phyloP scores from a whole-genome alignment of 2,113 vertebrate genomes.

The Cynoglossus semilaevis region DNA sequence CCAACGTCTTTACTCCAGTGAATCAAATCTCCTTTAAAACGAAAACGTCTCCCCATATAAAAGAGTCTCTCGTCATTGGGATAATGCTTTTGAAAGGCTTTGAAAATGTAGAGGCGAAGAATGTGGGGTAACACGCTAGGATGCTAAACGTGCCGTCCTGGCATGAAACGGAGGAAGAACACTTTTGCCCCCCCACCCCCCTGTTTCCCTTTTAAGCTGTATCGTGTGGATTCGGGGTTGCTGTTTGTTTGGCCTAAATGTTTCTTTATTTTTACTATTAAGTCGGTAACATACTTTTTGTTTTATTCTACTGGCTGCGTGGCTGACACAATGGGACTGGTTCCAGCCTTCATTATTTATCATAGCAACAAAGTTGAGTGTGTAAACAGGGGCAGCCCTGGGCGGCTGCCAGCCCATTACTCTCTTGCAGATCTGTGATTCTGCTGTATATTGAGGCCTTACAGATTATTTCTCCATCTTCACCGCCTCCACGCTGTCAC shows the following conservation, averaged over 20 bases:
- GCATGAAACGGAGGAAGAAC: slow-evolving; percentile 41
- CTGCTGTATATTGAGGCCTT: slow-evolving; percentile 50
- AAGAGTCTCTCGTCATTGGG: slow-evolving; percentile 40
- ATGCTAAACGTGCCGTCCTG: slow-evolving; percentile 55
- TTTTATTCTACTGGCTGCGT: slow-evolving; percentile 25
- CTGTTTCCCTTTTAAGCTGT: slow-evolving; percentile 19
- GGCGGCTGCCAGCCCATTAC: slow-evolving; percentile 68
- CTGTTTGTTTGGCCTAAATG: slow-evolving; percentile 17
- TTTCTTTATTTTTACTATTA: slow-evolving; percentile 22
- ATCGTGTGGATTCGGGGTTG: slow-evolving; percentile 22
- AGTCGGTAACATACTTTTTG: slow-evolving; percentile 7
- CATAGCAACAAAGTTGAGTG: not conserved
- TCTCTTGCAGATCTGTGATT: slow-evolving; percentile 51
- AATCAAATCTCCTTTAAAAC: slow-evolving; percentile 52
- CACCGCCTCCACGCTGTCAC: slow-evolving; percentile 65
- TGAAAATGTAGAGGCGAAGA: slow-evolving; percentile 57
- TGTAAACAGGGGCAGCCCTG: slow-evolving; percentile 40
- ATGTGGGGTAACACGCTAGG: slow-evolving; percentile 46
- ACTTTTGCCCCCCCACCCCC: not conserved
- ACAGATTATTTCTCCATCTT: slow-evolving; percentile 67
- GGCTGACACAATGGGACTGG: slow-evolving; percentile 29
- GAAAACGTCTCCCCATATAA: slow-evolving; percentile 57
- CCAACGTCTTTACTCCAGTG: slow-evolving; percentile 20
- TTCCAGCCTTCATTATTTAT: slow-evolving; percentile 45
- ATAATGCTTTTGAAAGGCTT: slow-evolving; percentile 70